Evolutionary conservation across 1,140 invertebrate species (phyloP), one percentile per base, ranked within the genome.

Genomic region (Aphelinus certus): DNA sequence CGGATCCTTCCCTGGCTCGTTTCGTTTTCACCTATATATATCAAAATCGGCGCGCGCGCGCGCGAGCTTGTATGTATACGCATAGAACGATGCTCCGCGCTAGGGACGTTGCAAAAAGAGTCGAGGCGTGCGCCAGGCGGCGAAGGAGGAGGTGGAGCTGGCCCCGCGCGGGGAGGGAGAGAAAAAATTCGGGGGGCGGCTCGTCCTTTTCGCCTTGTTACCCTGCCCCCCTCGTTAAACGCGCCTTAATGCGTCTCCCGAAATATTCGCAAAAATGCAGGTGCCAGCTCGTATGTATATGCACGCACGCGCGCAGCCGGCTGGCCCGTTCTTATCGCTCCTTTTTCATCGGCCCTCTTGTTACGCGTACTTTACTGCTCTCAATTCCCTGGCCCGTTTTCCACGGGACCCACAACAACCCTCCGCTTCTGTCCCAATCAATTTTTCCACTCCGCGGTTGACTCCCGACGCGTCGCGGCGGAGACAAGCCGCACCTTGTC

Each of bases 201-300:
- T 80, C 68, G 73, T 85, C 74, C 79, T 85, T 84, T 81, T 81
- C 76, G 71, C 79, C 82, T 87, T 84, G 85, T 86, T 86, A 84
- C 78, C 73, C 26, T 26, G 26, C 26, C 70, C 75, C 80, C 81
- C 84, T 86, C 85, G 86, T 88, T 87, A 86, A 76, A 84, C 81
- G 84, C 80, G 81, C 26, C 26, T 84, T 86, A 85, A 87, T 84
- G 26, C 26, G 82, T 83, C 81, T 78, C 80, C 81, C 80, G 84
- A 87, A 86, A 83, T 85, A 86, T 86, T 87, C 79, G 81, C 78
- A 86, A 87, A 87, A 87, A 86, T 87, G 83, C 86, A 88, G 85
- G 84, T 85, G 84, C 83, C 71, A 69, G 75, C 75, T 77, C 26
- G 26, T 26, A 26, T 26, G 78, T 81, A 78, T 80, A 82, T 70